Base-by-base conservation (phyloP, 2,888 invertebrate genomes). In the Drosophila formosana region DNA sequence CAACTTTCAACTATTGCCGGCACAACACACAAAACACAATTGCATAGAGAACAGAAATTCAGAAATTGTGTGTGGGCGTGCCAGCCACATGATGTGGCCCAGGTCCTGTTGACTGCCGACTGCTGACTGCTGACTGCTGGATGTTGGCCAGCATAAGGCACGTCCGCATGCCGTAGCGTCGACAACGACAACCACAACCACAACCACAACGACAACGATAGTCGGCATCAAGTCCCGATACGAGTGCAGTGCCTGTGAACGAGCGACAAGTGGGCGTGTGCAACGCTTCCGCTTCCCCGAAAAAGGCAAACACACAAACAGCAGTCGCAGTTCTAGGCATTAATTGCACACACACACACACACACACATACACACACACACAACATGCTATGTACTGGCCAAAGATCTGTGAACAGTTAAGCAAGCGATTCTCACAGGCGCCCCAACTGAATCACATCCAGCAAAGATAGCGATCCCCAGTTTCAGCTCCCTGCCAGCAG, bases 231-330 rank as follows among this genome's bases (percentile, higher is more conserved):
- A 70, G 37, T 11, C 37, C 13, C 51, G 13, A 60, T 32, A 41
- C 60, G 69, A 65, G 66, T 51, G 23, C 56, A 45, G 51, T 74
- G 75, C 74, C 71, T 77, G 73, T 82, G 80, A 76, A 73, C 68
- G 56, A 70, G 74, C 80, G 83, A 85, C 86, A 83, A 83, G 82
- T 83, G 82, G 82, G 82, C 83, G 82, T 83, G 78, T 68, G 65
- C 73, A 80, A 75, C 67, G 85, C 82, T 85, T 85, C 82, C 85
- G 82, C 85, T 82, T 82, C 80, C 85, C 82, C 82, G 34, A 80
- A 77, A 46, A 81, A 67, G 51, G 49, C 65, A 66, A 67, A 75
- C 50, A 73, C 57, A 73, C 57, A 58, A 76, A 69, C 56, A 49
- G 47, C 75, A 75, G 62, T 78, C 61, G 66, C 73, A 66, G 58